Conservation (phyloP, 1,140 invertebrate genomes). For the Nephotettix cincticeps region DNA sequence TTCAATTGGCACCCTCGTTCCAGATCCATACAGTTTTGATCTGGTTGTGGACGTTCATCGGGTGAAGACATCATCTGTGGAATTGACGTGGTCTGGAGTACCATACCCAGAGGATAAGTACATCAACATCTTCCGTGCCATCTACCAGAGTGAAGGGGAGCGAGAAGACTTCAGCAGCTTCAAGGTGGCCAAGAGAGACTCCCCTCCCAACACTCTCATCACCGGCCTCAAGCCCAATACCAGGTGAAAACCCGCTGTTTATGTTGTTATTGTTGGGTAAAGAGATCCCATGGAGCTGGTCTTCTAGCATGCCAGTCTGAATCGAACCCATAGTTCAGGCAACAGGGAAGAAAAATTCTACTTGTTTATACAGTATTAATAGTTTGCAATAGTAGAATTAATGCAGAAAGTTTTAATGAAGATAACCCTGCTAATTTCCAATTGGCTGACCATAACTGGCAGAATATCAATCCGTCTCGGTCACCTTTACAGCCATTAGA, state of each 20-base stretch:
- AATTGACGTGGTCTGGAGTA: slow-evolving; percentile 78
- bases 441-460: too few species aligned
- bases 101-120: slow-evolving; percentile 86
- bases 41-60: slow-evolving; percentile 71
- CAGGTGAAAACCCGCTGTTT: slow-evolving; percentile 48
- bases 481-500: too few species aligned
- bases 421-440: too few species aligned
- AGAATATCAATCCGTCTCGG: too few species aligned
- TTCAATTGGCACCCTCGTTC: too few species aligned
- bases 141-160: slow-evolving; percentile 73
- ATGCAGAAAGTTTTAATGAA: too few species aligned
- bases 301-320: too few species aligned
- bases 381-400: too few species aligned
- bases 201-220: slow-evolving; percentile 66
- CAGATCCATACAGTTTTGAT: slow-evolving; percentile 79
- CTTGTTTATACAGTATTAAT: too few species aligned
- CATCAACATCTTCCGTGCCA: slow-evolving; percentile 85
- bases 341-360: too few species aligned
- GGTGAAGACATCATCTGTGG: slow-evolving; percentile 71
- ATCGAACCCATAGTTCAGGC: too few species aligned
- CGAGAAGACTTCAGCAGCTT: slow-evolving; percentile 79
- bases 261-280: not conserved
- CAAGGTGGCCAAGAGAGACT: slow-evolving; percentile 78
- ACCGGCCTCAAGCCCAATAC: slow-evolving; percentile 76
- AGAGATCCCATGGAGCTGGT: too few species aligned